These are phyloP conservation scores for Silurus meridionalis DNA, from an alignment of 2,113 vertebrate species.

Conservation along the genomic window DNA sequence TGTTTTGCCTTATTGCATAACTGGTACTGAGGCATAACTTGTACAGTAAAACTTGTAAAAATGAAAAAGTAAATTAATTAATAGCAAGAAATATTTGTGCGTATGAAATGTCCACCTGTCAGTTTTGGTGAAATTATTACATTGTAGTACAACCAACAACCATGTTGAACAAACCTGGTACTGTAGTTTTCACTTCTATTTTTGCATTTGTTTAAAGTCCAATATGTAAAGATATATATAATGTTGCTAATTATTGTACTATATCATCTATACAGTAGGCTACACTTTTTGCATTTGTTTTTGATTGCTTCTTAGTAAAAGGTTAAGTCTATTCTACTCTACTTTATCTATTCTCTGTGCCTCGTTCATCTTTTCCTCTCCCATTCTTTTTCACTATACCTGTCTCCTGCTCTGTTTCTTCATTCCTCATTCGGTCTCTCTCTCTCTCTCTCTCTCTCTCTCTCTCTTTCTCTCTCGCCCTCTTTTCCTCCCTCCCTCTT, in stretches of 20 bases:
- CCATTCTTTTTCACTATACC: not conserved
- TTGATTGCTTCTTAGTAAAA: not conserved
- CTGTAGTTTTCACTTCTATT: not conserved
- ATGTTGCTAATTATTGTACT: not conserved
- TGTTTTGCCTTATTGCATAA: not conserved
- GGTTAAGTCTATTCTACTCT: not conserved
- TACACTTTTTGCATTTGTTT: not conserved
- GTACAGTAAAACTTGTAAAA: not conserved
- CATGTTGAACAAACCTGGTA: not conserved
- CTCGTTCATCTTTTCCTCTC: not conserved
- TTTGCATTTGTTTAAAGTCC: not conserved
- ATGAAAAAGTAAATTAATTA: not conserved
- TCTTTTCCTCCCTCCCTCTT: constrained; percentile 29
- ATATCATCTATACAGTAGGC: not conserved
- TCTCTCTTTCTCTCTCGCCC: not conserved
- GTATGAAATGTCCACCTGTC: not conserved
- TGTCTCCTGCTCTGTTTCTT: constrained; percentile 49
- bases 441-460: constrained; percentile 17
- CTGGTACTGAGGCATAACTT: not conserved
- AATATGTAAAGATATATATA: not conserved
- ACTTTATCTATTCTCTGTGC: not conserved
- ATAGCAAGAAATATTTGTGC: not conserved
- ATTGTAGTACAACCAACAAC: not conserved
- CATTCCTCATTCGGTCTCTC: constrained; percentile 9
- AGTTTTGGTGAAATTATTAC: not conserved